Evolutionary conservation across 2,113 vertebrate species (phyloP).

Genomic region (Struthidea cinerea): DNA sequence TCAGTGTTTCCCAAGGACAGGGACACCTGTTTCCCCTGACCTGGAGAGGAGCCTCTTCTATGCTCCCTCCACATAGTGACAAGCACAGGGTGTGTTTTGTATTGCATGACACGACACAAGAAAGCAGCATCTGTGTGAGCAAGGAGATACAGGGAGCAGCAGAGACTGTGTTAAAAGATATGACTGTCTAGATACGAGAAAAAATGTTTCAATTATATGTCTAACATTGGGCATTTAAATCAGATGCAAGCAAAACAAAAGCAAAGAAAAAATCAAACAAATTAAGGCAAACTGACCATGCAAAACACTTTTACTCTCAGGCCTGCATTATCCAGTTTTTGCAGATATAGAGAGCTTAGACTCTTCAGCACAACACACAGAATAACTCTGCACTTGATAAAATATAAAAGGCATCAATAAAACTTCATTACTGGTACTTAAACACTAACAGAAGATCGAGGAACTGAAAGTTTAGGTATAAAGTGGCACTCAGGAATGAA

Average conservation of each 20-base stretch:
- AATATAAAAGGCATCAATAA: background rate
- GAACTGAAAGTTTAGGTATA: background rate
- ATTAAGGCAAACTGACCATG: background rate
- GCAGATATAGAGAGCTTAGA: background rate
- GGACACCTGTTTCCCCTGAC: background rate
- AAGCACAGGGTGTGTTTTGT: background rate
- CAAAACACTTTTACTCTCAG: background rate
- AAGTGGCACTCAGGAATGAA: background rate
- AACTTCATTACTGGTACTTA: background rate
- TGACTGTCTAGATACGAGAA: fast-evolving
- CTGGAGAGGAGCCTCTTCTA: background rate
- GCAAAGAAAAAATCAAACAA: background rate
- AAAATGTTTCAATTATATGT: background rate
- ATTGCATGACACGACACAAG: fast-evolving
- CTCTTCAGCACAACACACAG: background rate
- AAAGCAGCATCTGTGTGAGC: background rate
- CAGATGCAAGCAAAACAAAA: background rate
- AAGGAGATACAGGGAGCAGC: background rate
- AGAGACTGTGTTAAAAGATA: background rate
- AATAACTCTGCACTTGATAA: background rate
- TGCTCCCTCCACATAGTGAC: background rate
- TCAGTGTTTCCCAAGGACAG: background rate
- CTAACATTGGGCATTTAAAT: background rate
- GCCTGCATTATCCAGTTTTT: background rate
- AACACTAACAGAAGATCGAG: background rate